These are phyloP conservation scores for Drosophila setosimentum DNA, from an alignment of 2,888 invertebrate genomes.

Conservation along the genomic window DNA sequence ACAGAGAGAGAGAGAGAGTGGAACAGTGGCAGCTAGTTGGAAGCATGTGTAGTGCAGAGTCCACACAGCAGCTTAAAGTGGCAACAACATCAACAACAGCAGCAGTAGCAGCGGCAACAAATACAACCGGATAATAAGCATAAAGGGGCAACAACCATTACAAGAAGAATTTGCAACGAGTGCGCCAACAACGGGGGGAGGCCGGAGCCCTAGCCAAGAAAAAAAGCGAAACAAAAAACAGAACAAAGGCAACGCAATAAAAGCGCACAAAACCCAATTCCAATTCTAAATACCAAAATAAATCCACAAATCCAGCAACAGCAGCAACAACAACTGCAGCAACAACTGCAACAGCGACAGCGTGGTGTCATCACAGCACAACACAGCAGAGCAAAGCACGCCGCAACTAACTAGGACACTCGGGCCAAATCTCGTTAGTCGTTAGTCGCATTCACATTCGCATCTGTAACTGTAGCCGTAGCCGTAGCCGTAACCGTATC, in stretches of 20 bases:
- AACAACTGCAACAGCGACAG: conserved; percentile 12
- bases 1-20: conserved; percentile 1
- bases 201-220: conserved; percentile 14
- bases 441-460: conserved; percentile 2
- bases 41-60: conserved; percentile 73
- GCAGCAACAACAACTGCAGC: conserved; percentile 10
- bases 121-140: conserved; percentile 69
- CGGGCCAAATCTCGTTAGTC: conserved; percentile 45
- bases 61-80: conserved; percentile 71
- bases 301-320: conserved; percentile 12
- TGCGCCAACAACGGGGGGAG: conserved; percentile 23
- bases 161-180: conserved; percentile 11
- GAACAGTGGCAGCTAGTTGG: conserved; percentile 33
- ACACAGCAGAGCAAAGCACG: conserved; percentile 37
- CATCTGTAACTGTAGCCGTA: conserved; percentile 12
- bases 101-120: conserved; percentile 31
- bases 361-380: conserved; percentile 60
- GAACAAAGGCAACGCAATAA: conserved; percentile 5
- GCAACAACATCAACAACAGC: conserved; percentile 47
- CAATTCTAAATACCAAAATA: conserved; percentile 19
- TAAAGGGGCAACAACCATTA: conserved; percentile 27
- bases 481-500: conserved; percentile 11
- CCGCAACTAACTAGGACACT: conserved; percentile 58
- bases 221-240: conserved; percentile 1
- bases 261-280: conserved; percentile 6